Evolutionary conservation across 2,113 vertebrate genomes (phyloP), one percentile per base, ranked within the genome.

Genomic region (Aspidoscelis tigris): DNA sequence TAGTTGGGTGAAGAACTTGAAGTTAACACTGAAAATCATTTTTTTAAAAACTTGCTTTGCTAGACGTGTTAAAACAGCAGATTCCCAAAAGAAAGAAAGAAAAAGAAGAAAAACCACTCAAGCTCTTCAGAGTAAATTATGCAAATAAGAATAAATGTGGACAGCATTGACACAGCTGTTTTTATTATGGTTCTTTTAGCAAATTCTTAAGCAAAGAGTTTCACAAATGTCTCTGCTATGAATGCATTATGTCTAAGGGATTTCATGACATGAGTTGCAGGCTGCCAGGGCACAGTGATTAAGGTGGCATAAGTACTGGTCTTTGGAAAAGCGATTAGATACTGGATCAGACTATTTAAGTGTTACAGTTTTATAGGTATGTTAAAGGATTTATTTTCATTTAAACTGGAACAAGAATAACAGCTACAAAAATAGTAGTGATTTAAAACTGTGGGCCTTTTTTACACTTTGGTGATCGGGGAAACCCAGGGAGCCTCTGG

Each of bases 121-220:
- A 76, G 81, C 73, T 76, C 26, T 75, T 83, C 58, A 43, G 71
- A 82, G 58, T 68, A 83, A 83, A 68, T 53, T 76, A 76, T 83
- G 26, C 26, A 83, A 83, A 83, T 53, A 18, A 66, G 58, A 50
- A 76, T 83, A 76, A 76, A 83, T 83, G 73, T 74, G 81, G 72
- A 66, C 44, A 81, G 58, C 75, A 84, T 90, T 68, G 65, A 78
- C 77, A 85, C 74, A 86, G 89, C 86, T 79, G 53, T 68, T 84
- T 72, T 89, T 83, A 76, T 50, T 24, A 50, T 39, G 83, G 53
- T 75, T 87, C 83, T 90, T 90, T 92, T 86, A 84, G 18, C 89
- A 88, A 89, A 92, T 81, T 83, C 58, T 0, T 0, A 89, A 84
- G 92, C 88, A 87, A 90, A 72, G 65, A 44, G 82, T 88, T 47